Conservation (phyloP, 2,888 invertebrate species). For the Myopa tessellatipennis region DNA sequence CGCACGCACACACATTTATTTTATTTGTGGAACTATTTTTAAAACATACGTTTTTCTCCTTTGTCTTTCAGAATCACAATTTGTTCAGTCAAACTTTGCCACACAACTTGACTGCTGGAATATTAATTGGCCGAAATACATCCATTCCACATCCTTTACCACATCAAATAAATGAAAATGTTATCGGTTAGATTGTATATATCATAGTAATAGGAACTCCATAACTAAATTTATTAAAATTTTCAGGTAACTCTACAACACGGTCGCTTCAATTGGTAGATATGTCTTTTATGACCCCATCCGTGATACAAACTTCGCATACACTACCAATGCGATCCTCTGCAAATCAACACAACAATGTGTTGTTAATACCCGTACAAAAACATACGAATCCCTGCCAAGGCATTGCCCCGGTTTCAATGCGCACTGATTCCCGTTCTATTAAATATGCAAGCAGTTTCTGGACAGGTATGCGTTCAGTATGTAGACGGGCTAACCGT, state of each 20-base stretch:
- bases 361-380: constrained; percentile 56
- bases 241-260: not conserved
- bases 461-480: constrained; percentile 25
- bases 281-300: constrained; percentile 43
- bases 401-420: constrained; percentile 50
- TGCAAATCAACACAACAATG: constrained; percentile 39
- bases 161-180: constrained; percentile 63
- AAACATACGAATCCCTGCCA: constrained; percentile 64
- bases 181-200: constrained; percentile 15
- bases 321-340: constrained; percentile 51
- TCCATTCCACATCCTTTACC: constrained; percentile 69
- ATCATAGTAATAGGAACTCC: not conserved
- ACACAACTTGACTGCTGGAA: constrained; percentile 50
- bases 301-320: constrained; percentile 44
- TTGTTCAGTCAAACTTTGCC: constrained; percentile 63
- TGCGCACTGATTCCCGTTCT: constrained; percentile 6
- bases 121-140: constrained; percentile 57
- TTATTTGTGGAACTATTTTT: no score
- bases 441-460: not conserved
- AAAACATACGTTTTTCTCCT: not conserved
- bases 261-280: constrained; percentile 18
- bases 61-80: constrained; percentile 54
- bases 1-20: no score
- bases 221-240: not conserved
- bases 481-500: constrained; percentile 46